A percentile compares a stretch with the other conserved stretches of the same genome.
Evolutionary conservation across 2,113 vertebrate species (phyloP).

Genomic region (Bothrops jararaca): DNA sequence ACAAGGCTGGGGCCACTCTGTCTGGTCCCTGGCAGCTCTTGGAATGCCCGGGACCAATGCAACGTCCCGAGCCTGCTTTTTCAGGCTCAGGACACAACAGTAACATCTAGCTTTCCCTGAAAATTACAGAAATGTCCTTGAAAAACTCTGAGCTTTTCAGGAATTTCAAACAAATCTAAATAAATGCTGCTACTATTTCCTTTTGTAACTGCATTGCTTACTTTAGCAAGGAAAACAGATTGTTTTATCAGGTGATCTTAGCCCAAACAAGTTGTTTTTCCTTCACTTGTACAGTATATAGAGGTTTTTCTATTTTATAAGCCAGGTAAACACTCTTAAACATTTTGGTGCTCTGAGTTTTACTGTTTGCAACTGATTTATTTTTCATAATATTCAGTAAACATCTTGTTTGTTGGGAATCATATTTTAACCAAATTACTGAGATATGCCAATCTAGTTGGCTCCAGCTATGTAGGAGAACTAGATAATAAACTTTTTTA

Average conservation of each 20-base stretch:
- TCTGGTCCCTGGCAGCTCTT: too few species aligned
- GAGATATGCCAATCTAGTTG: neutral
- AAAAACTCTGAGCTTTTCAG: neutral
- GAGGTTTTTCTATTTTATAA: neutral
- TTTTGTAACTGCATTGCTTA: neutral
- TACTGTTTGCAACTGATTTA: neutral
- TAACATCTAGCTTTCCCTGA: neutral
- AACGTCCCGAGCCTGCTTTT: too few species aligned
- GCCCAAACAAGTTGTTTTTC: neutral
- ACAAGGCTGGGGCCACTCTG: too few species aligned
- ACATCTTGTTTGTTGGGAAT: neutral
- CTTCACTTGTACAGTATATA: neutral
- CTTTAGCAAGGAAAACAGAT: neutral
- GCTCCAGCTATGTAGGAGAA: neutral
- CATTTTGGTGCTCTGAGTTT: neutral
- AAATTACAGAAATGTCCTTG: neutral
- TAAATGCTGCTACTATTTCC: neutral
- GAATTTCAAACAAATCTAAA: neutral
- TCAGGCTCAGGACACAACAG: too few species aligned
- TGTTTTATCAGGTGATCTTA: neutral
- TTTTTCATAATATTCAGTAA: neutral
- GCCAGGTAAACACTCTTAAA: neutral
- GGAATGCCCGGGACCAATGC: too few species aligned
- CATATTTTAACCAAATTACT: neutral
- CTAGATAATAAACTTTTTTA: neutral